Conservation (phyloP, 2,888 invertebrate species). For the Aphodius granarius region DNA sequence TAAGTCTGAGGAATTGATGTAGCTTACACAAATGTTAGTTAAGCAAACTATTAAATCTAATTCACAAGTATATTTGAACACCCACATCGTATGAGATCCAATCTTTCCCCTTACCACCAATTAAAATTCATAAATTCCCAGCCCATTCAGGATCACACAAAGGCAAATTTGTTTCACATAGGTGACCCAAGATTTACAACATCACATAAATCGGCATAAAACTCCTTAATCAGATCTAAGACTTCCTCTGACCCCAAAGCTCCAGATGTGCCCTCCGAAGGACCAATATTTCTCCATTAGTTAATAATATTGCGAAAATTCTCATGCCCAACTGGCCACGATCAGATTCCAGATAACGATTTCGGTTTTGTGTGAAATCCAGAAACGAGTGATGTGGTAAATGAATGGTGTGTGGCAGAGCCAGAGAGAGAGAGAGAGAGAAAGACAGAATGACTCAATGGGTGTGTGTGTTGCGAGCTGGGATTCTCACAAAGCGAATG, state of each 20-base stretch:
- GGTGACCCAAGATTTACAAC: neutral
- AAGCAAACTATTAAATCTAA: no score
- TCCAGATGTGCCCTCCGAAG: neutral
- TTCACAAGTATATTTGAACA: neutral
- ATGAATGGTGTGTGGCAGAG: neutral
- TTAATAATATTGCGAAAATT: neutral
- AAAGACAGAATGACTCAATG: neutral
- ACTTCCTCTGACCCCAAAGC: neutral
- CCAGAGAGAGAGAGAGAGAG: neutral
- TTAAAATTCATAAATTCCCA: neutral
- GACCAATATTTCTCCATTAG: constrained; percentile 8
- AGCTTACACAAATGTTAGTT: no score
- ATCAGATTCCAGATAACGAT: neutral
- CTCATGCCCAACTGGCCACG: neutral
- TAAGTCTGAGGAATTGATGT: no score
- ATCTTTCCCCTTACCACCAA: neutral
- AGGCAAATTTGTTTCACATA: neutral
- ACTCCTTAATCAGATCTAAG: neutral
- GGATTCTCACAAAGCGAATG: neutral
- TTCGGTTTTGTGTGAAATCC: neutral
- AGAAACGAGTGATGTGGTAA: constrained; percentile 8
- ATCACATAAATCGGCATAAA: neutral
- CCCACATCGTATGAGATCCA: neutral
- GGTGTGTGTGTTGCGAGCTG: neutral
- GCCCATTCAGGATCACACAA: neutral